Conservation (phyloP, 1,140 invertebrate species). For the Acromyrmex heyeri region DNA sequence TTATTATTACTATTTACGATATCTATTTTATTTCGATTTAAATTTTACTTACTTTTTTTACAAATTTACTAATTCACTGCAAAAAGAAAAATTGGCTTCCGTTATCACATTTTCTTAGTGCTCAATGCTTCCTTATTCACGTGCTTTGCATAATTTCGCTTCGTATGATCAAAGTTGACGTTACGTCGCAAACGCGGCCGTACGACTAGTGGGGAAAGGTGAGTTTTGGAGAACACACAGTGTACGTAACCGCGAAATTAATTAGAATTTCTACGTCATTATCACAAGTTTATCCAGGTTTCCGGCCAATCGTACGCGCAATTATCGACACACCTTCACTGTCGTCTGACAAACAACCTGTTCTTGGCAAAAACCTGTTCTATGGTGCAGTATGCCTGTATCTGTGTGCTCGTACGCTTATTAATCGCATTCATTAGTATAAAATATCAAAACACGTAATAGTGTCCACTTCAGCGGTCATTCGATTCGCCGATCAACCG, state of each 20-base stretch:
- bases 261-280: slow-evolving; percentile 25
- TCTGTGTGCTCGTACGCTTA: neutral
- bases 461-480: neutral
- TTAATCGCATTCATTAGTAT: neutral
- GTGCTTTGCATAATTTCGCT: neutral
- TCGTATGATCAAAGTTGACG: neutral
- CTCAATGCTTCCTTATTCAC: neutral
- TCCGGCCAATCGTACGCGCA: slow-evolving; percentile 45
- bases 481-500: slow-evolving; percentile 2
- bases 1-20: neutral
- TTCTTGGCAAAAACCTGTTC: slow-evolving; percentile 72
- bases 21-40: neutral
- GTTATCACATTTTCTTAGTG: neutral
- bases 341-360: slow-evolving; percentile 48
- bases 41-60: neutral
- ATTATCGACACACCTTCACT: slow-evolving; percentile 55
- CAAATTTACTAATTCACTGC: neutral
- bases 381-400: neutral
- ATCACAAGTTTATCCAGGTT: neutral
- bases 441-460: neutral
- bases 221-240: neutral
- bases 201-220: neutral
- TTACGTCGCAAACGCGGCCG: neutral
- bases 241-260: neutral
- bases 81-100: neutral